Percentiles rank a stretch among this genome's conserved stretches.
Conservation (phyloP, 2,113 vertebrate species). For the Catharus minimus region DNA sequence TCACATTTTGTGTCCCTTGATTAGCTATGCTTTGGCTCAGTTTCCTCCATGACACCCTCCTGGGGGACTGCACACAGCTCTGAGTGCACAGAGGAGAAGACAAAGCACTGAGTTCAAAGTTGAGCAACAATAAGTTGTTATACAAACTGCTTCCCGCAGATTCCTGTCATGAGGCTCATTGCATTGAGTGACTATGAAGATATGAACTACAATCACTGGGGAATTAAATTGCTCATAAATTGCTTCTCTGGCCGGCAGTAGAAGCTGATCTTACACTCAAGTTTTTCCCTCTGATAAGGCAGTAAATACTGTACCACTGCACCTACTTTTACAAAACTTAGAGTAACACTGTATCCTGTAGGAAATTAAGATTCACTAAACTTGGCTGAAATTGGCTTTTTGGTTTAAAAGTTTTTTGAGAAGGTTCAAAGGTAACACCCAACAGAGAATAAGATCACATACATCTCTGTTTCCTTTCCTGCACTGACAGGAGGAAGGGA, state of each 20-base stretch:
- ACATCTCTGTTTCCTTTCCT: background rate
- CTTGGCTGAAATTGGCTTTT: background rate
- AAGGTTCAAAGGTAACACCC: background rate
- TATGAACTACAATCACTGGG: background rate
- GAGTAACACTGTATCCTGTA: background rate
- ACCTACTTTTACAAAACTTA: background rate
- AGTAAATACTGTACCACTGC: background rate
- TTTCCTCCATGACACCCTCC: background rate
- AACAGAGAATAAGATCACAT: background rate
- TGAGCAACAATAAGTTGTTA: background rate
- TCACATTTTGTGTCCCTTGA: accelerated
- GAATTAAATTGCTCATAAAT: background rate
- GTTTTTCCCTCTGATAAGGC: background rate
- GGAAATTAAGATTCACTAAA: background rate
- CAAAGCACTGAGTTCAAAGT: background rate
- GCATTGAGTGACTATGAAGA: background rate
- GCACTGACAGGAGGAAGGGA: background rate
- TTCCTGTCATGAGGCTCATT: background rate
- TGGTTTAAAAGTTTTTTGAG: background rate
- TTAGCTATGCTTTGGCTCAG: background rate
- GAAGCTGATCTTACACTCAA: background rate
- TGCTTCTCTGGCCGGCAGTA: background rate
- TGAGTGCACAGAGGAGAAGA: background rate
- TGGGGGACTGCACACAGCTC: background rate
- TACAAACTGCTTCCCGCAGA: background rate